Evolutionary conservation across 2,113 vertebrate species (phyloP), one percentile per base, ranked within the genome.

Genomic region (Lepidiolamprologus cunningtoni): DNA sequence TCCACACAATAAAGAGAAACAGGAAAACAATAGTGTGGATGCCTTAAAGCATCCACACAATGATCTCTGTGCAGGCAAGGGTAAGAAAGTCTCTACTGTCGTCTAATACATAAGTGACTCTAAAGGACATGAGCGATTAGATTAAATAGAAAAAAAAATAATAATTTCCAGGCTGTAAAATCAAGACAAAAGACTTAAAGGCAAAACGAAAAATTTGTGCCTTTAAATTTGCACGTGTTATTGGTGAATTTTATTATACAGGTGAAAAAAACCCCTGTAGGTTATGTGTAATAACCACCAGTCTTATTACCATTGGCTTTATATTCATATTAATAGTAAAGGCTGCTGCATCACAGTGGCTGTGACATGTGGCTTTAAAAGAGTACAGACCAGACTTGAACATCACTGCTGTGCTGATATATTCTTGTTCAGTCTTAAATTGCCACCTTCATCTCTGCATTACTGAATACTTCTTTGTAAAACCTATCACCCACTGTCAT

Each of bases 401-500:
- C 80, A 78, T 47, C n/a, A n/a, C 47, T 28, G 23, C 42, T 76
- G 42, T 50, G 7, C 37, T 84, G 80, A 26, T 55, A 23, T 33
- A 79, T 50, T 54, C 28, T 17, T 26, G 3, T 5, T 12, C 4
- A 54, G 33, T 73, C 21, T 81, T 8, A 31, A 78, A 81, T 45
- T 57, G 33, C 53, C 45, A 13, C 53, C 47, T 81, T 12, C 28
- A 57, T 84, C 76, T 45, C 14, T 81, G 31, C 16, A 61, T 66
- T 40, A 83, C 9, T 63, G 42, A 82, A 83, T 6, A 33, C 50
- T 11, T 28, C 21, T 81, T 71, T 42, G 37, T 78, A 52, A 33
- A 35, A 61, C 28, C 40, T 19, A 40, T 68, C 40, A 17, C 23
- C 53, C 54, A 23, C 66, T 37, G 52, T 78, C 52, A 45, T 3